phyloP scores from a whole-genome alignment of 2,888 invertebrate genomes.

The Leptura quadrifasciata region DNA sequence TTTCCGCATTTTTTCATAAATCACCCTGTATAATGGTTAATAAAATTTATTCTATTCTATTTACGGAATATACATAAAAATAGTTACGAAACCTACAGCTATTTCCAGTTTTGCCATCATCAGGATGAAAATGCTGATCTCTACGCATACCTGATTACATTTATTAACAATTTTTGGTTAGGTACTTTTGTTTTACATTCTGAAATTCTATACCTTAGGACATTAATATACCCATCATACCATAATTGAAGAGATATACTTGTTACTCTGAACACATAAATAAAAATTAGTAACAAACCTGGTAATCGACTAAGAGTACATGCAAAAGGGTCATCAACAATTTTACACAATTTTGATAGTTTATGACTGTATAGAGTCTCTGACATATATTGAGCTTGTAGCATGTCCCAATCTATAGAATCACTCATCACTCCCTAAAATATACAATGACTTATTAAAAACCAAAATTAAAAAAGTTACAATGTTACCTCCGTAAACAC shows the following conservation, averaged over 20 bases:
- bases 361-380: conserved; percentile 88
- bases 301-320: conserved; percentile 65
- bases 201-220: too few relatives aligned
- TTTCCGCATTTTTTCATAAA: too few relatives aligned
- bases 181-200: too few relatives aligned
- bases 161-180: too few relatives aligned
- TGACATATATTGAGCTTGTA: conserved; percentile 91
- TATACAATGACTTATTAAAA: conserved; percentile 32
- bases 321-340: conserved; percentile 79
- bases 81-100: too few relatives aligned
- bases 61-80: too few relatives aligned
- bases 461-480: conserved; percentile 12
- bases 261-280: background rate
- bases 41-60: too few relatives aligned
- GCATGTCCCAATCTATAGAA: conserved; percentile 94
- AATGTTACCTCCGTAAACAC: conserved; percentile 90
- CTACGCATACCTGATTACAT: too few relatives aligned
- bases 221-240: background rate
- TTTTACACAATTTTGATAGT: conserved; percentile 90
- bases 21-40: too few relatives aligned
- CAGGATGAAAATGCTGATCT: too few relatives aligned
- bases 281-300: conserved; percentile 57
- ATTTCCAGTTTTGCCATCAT: too few relatives aligned
- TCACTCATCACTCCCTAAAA: conserved; percentile 94
- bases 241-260: background rate